Evolutionary conservation across 2,113 vertebrate species (phyloP), one percentile per base, ranked within the genome.

Genomic region (Psittacus erithacus): DNA sequence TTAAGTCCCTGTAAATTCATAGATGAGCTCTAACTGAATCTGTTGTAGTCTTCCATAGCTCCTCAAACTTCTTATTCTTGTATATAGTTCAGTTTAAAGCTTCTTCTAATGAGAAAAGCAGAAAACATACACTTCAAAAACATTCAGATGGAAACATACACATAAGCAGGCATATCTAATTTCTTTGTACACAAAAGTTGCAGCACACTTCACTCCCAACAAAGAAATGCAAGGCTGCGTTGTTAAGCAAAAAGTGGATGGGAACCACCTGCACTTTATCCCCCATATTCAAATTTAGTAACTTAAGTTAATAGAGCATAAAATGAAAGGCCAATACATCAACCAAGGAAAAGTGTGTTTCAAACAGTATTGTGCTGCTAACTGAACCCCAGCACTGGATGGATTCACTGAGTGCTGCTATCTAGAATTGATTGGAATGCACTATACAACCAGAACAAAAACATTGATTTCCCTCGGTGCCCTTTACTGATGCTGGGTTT

Each of bases 391-490:
- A 50, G 1, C 7, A 10, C 12, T 8, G 18, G 64, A 83, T 35
- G 41, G 82, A 73, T 60, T 47, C 75, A 90, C 33, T 13, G 43
- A 69, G 63, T 20, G 8, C 41, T 39, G 50, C 87, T 74, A 27
- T 60, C 70, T 77, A 57, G 39, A 87, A 91, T 8, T 43, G 50
- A 76, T 7, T 94, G 80, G 60, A 49, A 96, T 11, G 33, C 15
- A 7, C 55, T 68, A 27, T 7, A 53, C 47, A 69, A 31, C 31
- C 71, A 95, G 65, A 95, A 68, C 52, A 86, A 44, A 95, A 88
- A 41, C 19, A 96, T 73, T 69, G 71, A 90, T 90, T 93, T 86
- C 84, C 49, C 92, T 16, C 86, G 70, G 35, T 90, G 90, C 47
- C 68, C 70, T 86, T 89, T 62, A 71, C 75, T 73, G 53, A 53